Evolutionary conservation across 2,888 invertebrate species (phyloP).

Genomic region (Liodrosophila aerea): DNA sequence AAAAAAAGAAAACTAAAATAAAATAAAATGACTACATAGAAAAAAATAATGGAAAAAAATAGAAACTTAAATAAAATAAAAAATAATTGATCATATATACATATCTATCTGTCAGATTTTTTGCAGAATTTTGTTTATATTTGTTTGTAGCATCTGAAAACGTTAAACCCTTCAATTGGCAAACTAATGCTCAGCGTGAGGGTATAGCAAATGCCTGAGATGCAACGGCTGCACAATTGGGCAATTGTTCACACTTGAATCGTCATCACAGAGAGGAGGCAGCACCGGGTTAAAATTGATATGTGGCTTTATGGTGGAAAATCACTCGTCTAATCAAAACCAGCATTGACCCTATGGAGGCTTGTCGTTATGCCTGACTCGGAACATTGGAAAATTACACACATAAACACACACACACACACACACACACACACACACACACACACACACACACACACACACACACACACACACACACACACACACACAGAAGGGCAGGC

Average conservation of each 20-base stretch:
- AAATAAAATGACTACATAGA: too few relatives aligned
- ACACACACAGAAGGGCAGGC: neutral
- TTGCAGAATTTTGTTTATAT: neutral
- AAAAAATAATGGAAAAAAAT: too few relatives aligned
- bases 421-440: constrained; percentile 37
- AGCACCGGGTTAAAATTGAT: too few relatives aligned
- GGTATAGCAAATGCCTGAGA: constrained; percentile 29
- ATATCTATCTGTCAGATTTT: too few relatives aligned
- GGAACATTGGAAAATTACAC: constrained; percentile 43
- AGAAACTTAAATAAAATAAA: too few relatives aligned
- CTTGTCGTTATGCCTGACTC: constrained; percentile 34
- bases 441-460: constrained; percentile 19
- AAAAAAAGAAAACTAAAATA: too few relatives aligned
- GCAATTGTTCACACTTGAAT: constrained; percentile 65
- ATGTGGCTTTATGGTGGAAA: constrained; percentile 45
- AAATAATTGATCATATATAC: too few relatives aligned
- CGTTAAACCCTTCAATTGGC: neutral
- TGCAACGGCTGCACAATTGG: constrained; percentile 48
- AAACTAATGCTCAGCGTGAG: constrained; percentile 17
- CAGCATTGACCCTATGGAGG: constrained; percentile 50
- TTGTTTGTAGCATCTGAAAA: neutral
- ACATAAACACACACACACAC: constrained; percentile 15
- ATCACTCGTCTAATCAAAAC: constrained; percentile 66
- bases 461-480: constrained; percentile 7
- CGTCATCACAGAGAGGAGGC: constrained; percentile 33